Evolutionary conservation across 2,797 vertebrate species (phyloP).

Genomic region (Dromococcyx pavoninus): DNA sequence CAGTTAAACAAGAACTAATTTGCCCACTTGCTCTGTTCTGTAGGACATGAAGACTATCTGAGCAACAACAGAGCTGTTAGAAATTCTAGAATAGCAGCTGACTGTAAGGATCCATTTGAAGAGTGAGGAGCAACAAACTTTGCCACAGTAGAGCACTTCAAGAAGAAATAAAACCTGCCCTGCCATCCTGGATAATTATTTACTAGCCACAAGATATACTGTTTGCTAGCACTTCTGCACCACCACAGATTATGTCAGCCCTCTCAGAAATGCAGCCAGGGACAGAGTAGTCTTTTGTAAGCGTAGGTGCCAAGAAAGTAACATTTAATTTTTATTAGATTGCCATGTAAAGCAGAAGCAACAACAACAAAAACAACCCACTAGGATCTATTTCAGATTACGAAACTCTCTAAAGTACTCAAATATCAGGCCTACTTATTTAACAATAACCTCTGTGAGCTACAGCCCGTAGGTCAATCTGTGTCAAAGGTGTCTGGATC

Average conservation of each 20-base stretch:
- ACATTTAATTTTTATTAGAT: neutral
- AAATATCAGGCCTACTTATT: conserved; percentile 15
- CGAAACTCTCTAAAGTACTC: conserved; percentile 3
- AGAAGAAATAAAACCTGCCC: neutral
- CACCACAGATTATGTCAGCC: neutral
- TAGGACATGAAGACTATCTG: neutral
- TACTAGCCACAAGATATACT: neutral
- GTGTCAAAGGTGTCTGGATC: neutral
- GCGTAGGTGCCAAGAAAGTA: neutral
- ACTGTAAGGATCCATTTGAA: neutral
- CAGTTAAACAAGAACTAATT: neutral
- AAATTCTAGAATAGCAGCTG: neutral
- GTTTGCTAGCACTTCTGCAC: neutral
- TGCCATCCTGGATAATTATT: conserved; percentile 9
- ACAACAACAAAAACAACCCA: neutral
- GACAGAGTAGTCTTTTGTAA: neutral
- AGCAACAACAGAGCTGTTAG: neutral
- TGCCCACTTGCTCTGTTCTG: neutral
- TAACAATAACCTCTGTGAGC: neutral
- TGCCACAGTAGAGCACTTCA: neutral
- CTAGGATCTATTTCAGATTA: conserved; percentile 27
- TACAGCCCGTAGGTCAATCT: neutral
- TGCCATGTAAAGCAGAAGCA: neutral
- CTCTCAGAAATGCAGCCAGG: neutral
- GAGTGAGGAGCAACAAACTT: neutral